Base-by-base conservation (phyloP, 2,113 vertebrate species). In the Percopsis transmontana region DNA sequence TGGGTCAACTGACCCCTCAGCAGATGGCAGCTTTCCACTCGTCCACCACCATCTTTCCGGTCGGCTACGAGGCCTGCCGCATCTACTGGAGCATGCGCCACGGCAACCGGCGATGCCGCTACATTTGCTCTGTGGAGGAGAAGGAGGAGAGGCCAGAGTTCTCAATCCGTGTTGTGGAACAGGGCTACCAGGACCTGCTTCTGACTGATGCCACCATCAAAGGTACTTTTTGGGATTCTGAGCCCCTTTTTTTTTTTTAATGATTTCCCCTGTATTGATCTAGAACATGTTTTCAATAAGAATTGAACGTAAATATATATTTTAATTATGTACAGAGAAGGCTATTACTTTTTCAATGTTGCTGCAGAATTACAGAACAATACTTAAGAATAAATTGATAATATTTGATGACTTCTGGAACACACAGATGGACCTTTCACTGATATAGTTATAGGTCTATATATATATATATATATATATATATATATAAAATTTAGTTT, bases 51-150 rank as follows among this genome's bases (percentile, higher is more conserved):
- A 96, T 99, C 72, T 99, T 94, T 77, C 97, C 97, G 0, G 94
- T 95, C 23, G 97, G 97, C 1, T 99, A 96, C 0, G 96, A 99
- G 81, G 95, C 96, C 54, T 98, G 95, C 84, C 92, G 97, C 12
- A 84, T 99, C 10, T 99, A 99, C 85, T 99, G 97, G 97, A 99
- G 97, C 86, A 97, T 92, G 61, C 93, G 97, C n/a, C 93, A 98
- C 0, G 93, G 95, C n/a, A 96, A 93, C 88, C 86, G 93, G 8
- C 95, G 97, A 58, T 99, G 96, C 55, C 96, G 96, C 62, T 99
- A 98, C 7, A 79, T 97, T 51, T 99, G 97, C 61, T 95, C 95
- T 3, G 94, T 99, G 1, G 96, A 96, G 82, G 96, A 99, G 74
- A 91, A 72, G 21, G 95, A 94, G 0, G 92, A 94, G 12, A 85